phyloP scores from a whole-genome alignment of 2,797 vertebrate species.

The Gobionotothen gibberifrons region DNA sequence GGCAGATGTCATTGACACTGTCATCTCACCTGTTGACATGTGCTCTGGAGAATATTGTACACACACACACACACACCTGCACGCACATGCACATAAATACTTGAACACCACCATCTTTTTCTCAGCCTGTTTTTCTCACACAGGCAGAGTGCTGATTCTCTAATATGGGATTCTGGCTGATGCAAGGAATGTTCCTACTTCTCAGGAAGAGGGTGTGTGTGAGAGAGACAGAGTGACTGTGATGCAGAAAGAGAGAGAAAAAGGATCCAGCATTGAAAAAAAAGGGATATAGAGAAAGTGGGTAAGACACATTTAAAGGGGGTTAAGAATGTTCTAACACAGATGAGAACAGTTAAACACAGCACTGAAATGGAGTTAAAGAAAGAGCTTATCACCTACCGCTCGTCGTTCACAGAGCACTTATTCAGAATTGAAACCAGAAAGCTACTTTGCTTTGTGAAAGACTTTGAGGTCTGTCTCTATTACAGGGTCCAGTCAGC shows the following conservation, averaged over 20 bases:
- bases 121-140: conserved; percentile 39
- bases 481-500: conserved; percentile 12
- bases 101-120: conserved; percentile 34
- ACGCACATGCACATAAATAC: not conserved
- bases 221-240: not conserved
- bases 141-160: conserved; percentile 48
- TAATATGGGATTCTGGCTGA: conserved; percentile 62
- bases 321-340: conserved; percentile 37
- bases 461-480: conserved; percentile 18
- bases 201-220: conserved; percentile 54
- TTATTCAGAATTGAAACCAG: conserved; percentile 37
- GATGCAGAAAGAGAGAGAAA: conserved; percentile 13
- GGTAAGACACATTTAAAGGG: conserved; percentile 12
- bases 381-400: conserved; percentile 44
- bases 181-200: conserved; percentile 66
- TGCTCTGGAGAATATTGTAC: conserved; percentile 1
- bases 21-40: conserved; percentile 10
- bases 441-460: conserved; percentile 36
- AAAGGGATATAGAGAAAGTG: conserved; percentile 19
- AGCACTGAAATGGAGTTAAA: conserved; percentile 31
- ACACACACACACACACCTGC: not conserved
- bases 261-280: not conserved
- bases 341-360: conserved; percentile 38
- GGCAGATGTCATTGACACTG: conserved; percentile 6
- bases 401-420: conserved; percentile 6